Evolutionary conservation across 2,888 invertebrate genomes (phyloP).

Genomic region (Caenorhabditis uteleia): DNA sequence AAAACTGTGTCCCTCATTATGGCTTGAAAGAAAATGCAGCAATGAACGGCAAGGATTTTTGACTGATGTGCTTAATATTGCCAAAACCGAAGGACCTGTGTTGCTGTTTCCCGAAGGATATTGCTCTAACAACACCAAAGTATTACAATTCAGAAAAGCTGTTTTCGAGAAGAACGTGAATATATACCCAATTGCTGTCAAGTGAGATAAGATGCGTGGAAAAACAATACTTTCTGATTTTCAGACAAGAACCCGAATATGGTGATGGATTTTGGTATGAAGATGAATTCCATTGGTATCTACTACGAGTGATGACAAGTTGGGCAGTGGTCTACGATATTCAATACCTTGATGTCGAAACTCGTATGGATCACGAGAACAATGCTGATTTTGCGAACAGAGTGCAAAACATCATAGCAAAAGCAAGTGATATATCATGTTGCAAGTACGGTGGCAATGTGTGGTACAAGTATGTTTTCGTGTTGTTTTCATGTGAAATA

Average conservation of each 20-base stretch:
- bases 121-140: conserved; percentile 57
- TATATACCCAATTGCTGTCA: conserved; percentile 53
- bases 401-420: conserved; percentile 40
- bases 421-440: conserved; percentile 35
- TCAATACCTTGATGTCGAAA: conserved; percentile 46
- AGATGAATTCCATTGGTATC: conserved; percentile 48
- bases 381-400: conserved; percentile 45
- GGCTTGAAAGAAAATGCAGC: conserved; percentile 56
- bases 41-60: conserved; percentile 55
- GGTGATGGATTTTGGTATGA: conserved; percentile 56
- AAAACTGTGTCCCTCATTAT: conserved; percentile 56
- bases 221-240: background rate
- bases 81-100: conserved; percentile 58
- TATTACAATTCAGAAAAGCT: conserved; percentile 54
- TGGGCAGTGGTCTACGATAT: conserved; percentile 58
- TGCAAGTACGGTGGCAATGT: conserved; percentile 48
- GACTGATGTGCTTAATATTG: conserved; percentile 50
- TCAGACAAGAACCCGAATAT: conserved; percentile 38
- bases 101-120: conserved; percentile 63
- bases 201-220: conserved; percentile 15
- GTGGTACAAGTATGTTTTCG: conserved; percentile 51
- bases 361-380: conserved; percentile 15
- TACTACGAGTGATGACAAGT: conserved; percentile 47
- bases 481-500: too few species aligned
- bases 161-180: conserved; percentile 47